Conservation (phyloP, 2,888 invertebrate species). For the Campoplex capitator region DNA sequence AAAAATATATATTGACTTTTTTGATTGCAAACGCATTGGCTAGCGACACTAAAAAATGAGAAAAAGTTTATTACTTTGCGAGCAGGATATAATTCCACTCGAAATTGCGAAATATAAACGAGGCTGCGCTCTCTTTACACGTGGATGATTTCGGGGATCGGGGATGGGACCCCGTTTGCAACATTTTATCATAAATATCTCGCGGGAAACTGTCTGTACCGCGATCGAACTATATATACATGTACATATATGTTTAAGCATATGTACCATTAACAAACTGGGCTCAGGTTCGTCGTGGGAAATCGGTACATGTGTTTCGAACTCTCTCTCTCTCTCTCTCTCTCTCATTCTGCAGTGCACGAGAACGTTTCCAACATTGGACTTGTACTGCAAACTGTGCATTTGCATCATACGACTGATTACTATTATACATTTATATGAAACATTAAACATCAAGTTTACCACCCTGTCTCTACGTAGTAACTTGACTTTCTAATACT, state of each 20-base stretch:
- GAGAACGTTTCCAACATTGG: conserved; percentile 3
- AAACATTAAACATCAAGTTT: not conserved
- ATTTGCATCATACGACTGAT: conserved; percentile 4
- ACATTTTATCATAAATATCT: conserved; percentile 39
- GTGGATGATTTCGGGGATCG: not conserved
- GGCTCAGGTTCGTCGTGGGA: conserved; percentile 22
- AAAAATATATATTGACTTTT: not conserved
- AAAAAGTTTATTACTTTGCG: conserved; percentile 8
- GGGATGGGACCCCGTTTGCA: not conserved
- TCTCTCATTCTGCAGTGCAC: not conserved
- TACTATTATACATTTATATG: conserved; percentile 17
- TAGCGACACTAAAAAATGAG: not conserved
- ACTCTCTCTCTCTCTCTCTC: conserved; percentile 5
- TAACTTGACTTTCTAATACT: not conserved
- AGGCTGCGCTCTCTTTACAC: conserved; percentile 4
- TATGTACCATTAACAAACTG: conserved; percentile 20
- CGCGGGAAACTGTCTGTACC: conserved; percentile 21
- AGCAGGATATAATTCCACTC: conserved; percentile 1
- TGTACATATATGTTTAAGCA: not conserved
- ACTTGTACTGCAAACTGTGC: conserved; percentile 7
- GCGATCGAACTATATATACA: not conserved
- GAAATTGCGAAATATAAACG: conserved; percentile 25
- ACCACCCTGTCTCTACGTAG: not conserved
- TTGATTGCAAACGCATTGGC: not conserved
- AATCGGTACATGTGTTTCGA: conserved; percentile 48